Conservation (phyloP, 2,797 vertebrate species). For the Cossypha niveicapilla region DNA sequence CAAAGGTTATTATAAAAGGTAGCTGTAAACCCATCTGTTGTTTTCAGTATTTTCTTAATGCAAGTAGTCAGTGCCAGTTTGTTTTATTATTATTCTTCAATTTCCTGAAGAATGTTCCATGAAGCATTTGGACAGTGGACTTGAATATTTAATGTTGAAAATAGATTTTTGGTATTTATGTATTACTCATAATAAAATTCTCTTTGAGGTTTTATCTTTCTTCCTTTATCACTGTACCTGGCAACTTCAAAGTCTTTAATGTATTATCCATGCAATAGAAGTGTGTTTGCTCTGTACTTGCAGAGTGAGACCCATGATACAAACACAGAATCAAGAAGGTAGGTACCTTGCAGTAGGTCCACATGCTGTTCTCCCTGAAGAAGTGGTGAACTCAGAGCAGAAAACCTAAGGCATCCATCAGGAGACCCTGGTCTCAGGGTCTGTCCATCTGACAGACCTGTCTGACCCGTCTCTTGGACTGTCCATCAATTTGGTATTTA, state of each 20-base stretch:
- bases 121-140: neutral
- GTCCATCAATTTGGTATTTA: neutral
- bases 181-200: conserved; percentile 26
- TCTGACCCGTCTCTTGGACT: neutral
- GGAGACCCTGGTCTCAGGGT: neutral
- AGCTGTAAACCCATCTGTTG: neutral
- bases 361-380: neutral
- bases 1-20: neutral
- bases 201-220: conserved; percentile 30
- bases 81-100: neutral
- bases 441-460: neutral
- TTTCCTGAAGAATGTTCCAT: neutral
- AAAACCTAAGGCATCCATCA: neutral
- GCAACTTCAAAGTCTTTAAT: conserved; percentile 34
- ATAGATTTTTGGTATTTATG: conserved; percentile 8
- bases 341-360: neutral
- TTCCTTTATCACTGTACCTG: conserved; percentile 6
- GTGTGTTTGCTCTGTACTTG: neutral
- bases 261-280: conserved; percentile 26
- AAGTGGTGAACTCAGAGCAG: neutral
- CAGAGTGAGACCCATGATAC: neutral
- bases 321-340: neutral
- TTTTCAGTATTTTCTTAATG: neutral
- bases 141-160: neutral
- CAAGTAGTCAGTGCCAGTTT: neutral